Conservation (phyloP, 2,113 vertebrate species). For the Pampusana beccarii region DNA sequence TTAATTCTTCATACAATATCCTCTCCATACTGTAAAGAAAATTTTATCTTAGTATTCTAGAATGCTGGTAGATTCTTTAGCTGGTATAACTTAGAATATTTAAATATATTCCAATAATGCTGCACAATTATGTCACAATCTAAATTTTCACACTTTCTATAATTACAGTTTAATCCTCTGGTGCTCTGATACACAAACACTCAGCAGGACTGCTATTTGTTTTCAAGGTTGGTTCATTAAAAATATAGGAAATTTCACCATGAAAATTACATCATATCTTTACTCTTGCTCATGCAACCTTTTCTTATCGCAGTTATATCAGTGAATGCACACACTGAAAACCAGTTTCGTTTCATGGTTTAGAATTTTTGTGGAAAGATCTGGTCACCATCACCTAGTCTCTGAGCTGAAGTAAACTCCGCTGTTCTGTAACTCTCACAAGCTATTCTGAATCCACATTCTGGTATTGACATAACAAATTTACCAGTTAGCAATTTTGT, state of each 20-base stretch:
- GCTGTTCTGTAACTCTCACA: not conserved
- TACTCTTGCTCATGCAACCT: not conserved
- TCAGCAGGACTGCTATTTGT: not conserved
- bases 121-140: not conserved
- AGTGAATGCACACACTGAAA: not conserved
- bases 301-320: not conserved
- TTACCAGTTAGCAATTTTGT: not conserved
- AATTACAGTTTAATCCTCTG: not conserved
- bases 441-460: not conserved
- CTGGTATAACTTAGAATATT: not conserved
- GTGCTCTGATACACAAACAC: not conserved
- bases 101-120: not conserved
- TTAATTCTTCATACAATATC: not conserved
- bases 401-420: not conserved
- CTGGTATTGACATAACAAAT: not conserved
- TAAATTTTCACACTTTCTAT: not conserved
- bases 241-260: not conserved
- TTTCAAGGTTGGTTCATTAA: not conserved
- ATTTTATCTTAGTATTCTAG: not conserved
- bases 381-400: not conserved
- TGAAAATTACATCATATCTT: not conserved
- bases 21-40: not conserved
- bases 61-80: not conserved
- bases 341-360: not conserved
- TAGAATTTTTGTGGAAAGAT: not conserved